phyloP scores from a whole-genome alignment of 2,888 invertebrate species.

The Nipponacmea schrenckii region DNA sequence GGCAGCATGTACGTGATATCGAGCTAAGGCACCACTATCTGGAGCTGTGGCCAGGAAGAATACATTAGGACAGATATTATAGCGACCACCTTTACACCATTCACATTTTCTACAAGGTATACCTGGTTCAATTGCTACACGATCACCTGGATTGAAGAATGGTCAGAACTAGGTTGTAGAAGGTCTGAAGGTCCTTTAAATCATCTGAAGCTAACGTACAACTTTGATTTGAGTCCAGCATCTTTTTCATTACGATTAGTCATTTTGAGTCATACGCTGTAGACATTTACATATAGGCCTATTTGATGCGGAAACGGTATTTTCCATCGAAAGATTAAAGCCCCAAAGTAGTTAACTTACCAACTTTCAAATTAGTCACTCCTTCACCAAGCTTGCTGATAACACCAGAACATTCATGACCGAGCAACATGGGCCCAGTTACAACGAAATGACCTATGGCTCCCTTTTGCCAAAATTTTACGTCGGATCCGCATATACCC shows the following conservation, averaged over 20 bases:
- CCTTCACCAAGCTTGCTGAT: conserved; percentile 76
- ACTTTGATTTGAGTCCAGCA: too few species aligned
- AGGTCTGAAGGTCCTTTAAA: too few species aligned
- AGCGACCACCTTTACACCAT: conserved; percentile 52
- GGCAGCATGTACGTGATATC: conserved; percentile 57
- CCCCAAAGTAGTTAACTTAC: conserved; percentile 59
- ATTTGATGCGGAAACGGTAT: too few species aligned
- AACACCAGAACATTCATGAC: conserved; percentile 83
- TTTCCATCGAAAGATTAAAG: too few species aligned
- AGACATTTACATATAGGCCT: too few species aligned
- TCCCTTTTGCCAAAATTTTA: conserved; percentile 88
- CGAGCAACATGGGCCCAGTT: conserved; percentile 89
- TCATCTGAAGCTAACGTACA: too few species aligned
- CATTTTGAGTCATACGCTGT: too few species aligned
- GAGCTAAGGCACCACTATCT: conserved; percentile 53
- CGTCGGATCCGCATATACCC: conserved; percentile 94
- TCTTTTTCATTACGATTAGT: too few species aligned
- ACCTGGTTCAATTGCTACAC: conserved; percentile 60
- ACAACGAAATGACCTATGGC: conserved; percentile 85
- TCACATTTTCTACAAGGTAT: conserved; percentile 54
- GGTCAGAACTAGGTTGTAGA: too few species aligned
- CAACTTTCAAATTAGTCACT: conserved; percentile 71
- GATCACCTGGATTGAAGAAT: conserved; percentile 44
- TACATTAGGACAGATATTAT: conserved; percentile 60
- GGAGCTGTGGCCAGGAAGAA: conserved; percentile 58